Evolutionary conservation across 2,113 vertebrate species (phyloP).

Genomic region (Cottus gobio): DNA sequence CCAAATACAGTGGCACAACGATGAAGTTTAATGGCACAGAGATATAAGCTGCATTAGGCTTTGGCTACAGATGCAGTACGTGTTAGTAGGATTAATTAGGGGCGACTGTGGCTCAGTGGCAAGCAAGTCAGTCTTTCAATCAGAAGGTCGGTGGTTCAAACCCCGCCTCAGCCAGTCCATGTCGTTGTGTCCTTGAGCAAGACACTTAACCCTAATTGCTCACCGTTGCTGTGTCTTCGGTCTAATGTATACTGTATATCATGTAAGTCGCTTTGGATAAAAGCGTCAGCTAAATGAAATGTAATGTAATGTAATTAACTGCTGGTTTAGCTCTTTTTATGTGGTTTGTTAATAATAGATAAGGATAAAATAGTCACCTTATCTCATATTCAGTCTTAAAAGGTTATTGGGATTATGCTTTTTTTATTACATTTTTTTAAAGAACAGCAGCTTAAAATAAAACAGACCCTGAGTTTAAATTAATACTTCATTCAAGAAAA

Average conservation of each 20-base stretch:
- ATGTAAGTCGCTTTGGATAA: no score
- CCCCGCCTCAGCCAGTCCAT: no score
- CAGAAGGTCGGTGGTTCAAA: no score
- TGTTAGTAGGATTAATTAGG: background rate
- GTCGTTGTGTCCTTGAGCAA: no score
- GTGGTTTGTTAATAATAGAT: background rate
- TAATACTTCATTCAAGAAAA: conserved; percentile 32
- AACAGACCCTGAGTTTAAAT: background rate
- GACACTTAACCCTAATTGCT: no score
- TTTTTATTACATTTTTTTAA: conserved; percentile 2
- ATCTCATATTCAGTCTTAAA: background rate
- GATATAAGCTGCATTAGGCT: background rate
- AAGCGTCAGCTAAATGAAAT: no score
- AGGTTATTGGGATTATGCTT: background rate
- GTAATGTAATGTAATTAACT: no score
- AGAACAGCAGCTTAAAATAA: conserved; percentile 19
- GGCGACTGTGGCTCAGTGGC: no score
- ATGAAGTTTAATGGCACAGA: background rate
- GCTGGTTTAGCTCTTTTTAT: background rate
- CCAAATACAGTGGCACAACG: no score
- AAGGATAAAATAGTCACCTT: background rate
- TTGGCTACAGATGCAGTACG: background rate
- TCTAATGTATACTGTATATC: no score
- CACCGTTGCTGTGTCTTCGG: no score
- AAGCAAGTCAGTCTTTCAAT: no score